Base-by-base conservation (phyloP, 2,797 vertebrate genomes). In the Emys orbicularis region DNA sequence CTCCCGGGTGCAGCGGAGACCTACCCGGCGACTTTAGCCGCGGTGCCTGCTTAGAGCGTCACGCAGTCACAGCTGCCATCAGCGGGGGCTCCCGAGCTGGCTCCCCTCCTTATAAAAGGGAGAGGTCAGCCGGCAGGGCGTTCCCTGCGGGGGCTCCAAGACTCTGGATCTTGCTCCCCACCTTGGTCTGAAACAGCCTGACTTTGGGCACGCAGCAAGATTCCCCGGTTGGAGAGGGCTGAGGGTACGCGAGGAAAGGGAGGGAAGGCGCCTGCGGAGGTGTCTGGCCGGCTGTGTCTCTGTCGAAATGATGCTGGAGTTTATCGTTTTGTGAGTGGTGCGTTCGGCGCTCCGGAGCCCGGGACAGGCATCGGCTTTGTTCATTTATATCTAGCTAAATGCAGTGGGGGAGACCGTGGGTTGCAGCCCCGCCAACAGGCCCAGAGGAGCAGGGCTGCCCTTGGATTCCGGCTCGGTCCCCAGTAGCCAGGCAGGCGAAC, bases 311-410 rank as follows among this genome's bases (percentile, higher is more conserved):
- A 16, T 2, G 44, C 72, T 16, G 44, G 44, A 27, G 23, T 23
- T 72, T n/a, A 21, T n/a, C 6, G 21, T 11, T 23, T n/a, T 9
- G 68, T 12, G 5, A 37, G 68, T 3, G n/a, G 37, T 41, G n/a
- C 1, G 11, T 72, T 37, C 21, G 5, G 34, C 10, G n/a, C 4
- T 5, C n/a, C 5, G 8, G 65, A n/a, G 8, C 65, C 8, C 9
- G 5, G n/a, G 68, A 72, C 21, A 23, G n/a, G n/a, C 68, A 72
- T 5, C 10, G 21, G 37, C 68, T 41, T 41, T 41, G 19, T 72
- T 37, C 12, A 41, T 72, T 41, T 21, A 41, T 37, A 23, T 72
- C 19, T 23, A 37, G 18, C 68, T 72, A 23, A 41, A 3, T 9
- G 68, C 68, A 41, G 19, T 3, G 18, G n/a, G 65, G 18, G 34